These are phyloP conservation scores for Eilema griseolum DNA, from an alignment of 2,888 invertebrate genomes.

Conservation along the genomic window DNA sequence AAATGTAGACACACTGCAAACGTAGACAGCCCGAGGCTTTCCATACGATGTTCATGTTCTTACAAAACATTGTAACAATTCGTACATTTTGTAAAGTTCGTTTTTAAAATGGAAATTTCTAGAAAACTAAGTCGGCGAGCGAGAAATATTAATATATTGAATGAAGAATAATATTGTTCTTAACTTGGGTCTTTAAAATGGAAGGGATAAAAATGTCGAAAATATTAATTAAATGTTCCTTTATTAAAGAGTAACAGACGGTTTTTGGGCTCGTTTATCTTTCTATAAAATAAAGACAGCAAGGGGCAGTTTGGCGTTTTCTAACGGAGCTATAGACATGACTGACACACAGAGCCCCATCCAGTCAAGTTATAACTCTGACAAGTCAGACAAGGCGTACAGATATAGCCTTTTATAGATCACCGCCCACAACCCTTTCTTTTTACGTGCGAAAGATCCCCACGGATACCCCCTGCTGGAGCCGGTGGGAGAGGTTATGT, in stretches of 20 bases:
- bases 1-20: slow-evolving; percentile 37
- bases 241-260: background rate
- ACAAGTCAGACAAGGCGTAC: no score
- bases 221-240: background rate
- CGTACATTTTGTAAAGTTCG: slow-evolving; percentile 17
- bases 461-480: no score
- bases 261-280: no score
- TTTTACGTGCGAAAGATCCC: no score
- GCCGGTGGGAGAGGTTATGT: no score
- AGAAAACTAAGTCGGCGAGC: background rate
- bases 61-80: slow-evolving; percentile 26
- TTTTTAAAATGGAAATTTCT: background rate
- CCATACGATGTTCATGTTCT: slow-evolving; percentile 29
- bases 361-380: no score
- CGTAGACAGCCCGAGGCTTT: slow-evolving; percentile 44
- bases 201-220: background rate
- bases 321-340: no score
- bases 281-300: no score
- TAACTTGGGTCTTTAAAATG: background rate
- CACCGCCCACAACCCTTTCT: no score
- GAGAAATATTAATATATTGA: background rate
- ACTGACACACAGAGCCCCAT: no score
- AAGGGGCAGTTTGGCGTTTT: no score
- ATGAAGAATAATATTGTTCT: background rate
- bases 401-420: no score